Evolutionary conservation across 2,888 invertebrate genomes (phyloP).

Genomic region (Drosophila peninsularis): DNA sequence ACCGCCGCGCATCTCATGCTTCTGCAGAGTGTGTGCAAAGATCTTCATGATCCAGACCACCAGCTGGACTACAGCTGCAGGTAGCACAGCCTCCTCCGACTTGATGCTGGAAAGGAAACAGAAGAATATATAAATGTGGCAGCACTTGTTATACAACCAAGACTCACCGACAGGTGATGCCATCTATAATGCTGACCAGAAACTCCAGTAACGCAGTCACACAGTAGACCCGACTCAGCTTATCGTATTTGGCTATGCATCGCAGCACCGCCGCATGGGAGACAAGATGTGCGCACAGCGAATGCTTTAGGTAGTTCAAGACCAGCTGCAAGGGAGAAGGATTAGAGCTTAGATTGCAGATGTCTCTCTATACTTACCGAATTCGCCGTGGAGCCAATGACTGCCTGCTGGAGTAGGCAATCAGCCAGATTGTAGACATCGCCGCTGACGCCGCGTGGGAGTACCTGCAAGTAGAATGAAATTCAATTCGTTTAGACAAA

Average conservation of each 20-base stretch:
- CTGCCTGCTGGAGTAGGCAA: slow-evolving; percentile 96
- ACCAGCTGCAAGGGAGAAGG: slow-evolving; percentile 87
- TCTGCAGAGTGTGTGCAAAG: slow-evolving; percentile 84
- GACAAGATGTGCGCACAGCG: slow-evolving; percentile 94
- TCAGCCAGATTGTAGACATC: slow-evolving; percentile 97
- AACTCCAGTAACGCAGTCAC: slow-evolving; percentile 94
- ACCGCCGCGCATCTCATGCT: slow-evolving; percentile 78
- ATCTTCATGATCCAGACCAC: slow-evolving; percentile 93
- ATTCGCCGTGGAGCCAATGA: slow-evolving; percentile 97
- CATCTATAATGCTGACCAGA: slow-evolving; percentile 89
- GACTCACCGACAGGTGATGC: slow-evolving; percentile 85
- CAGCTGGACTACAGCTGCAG: slow-evolving; percentile 92
- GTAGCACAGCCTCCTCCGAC: slow-evolving; percentile 94
- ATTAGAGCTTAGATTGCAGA: background rate
- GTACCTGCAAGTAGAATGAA: slow-evolving; percentile 85
- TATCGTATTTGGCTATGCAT: slow-evolving; percentile 94
- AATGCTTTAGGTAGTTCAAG: slow-evolving; percentile 96
- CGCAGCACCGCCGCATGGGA: slow-evolving; percentile 95
- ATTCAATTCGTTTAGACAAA: background rate
- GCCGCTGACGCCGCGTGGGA: slow-evolving; percentile 95
- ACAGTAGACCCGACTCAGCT: slow-evolving; percentile 94
- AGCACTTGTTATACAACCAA: background rate
- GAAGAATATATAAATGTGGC: background rate
- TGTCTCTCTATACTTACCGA: slow-evolving; percentile 65
- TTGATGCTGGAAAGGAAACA: slow-evolving; percentile 88